These are phyloP conservation scores for Ceratina australensis DNA, from an alignment of 1,140 invertebrate genomes.

Conservation along the genomic window DNA sequence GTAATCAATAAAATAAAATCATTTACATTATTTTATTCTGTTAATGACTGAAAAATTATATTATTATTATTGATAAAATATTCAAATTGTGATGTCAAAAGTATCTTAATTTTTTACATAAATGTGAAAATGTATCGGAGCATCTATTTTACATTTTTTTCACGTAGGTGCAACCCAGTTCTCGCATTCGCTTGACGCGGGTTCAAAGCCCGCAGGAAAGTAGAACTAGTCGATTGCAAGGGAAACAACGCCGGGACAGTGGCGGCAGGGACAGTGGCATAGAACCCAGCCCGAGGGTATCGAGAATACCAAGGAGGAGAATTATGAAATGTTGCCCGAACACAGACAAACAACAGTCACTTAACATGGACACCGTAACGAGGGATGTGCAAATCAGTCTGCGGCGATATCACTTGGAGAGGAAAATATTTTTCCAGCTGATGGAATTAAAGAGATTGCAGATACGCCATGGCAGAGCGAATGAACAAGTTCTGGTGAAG, in stretches of 20 bases:
- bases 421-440: constrained; percentile 96
- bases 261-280: constrained; percentile 77
- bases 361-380: constrained; percentile 75
- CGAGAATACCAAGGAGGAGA: constrained; percentile 73
- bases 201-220: constrained; percentile 60
- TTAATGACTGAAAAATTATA: too few relatives aligned
- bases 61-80: too few relatives aligned
- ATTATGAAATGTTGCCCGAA: constrained; percentile 73
- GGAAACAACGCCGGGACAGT: constrained; percentile 73
- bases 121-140: too few relatives aligned
- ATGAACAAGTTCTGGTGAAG: constrained; percentile 94
- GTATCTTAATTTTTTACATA: neutral
- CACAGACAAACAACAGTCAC: constrained; percentile 70
- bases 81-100: too few relatives aligned
- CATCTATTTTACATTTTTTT: neutral
- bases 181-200: constrained; percentile 59
- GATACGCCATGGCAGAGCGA: constrained; percentile 92
- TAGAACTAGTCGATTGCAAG: constrained; percentile 54
- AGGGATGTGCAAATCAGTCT: constrained; percentile 76
- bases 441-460: constrained; percentile 95
- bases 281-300: constrained; percentile 77
- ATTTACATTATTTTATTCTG: too few relatives aligned
- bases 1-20: too few relatives aligned
- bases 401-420: constrained; percentile 90
- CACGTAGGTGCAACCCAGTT: constrained; percentile 61